Evolutionary conservation across 1,140 invertebrate species (phyloP).

Genomic region (Periplaneta americana): DNA sequence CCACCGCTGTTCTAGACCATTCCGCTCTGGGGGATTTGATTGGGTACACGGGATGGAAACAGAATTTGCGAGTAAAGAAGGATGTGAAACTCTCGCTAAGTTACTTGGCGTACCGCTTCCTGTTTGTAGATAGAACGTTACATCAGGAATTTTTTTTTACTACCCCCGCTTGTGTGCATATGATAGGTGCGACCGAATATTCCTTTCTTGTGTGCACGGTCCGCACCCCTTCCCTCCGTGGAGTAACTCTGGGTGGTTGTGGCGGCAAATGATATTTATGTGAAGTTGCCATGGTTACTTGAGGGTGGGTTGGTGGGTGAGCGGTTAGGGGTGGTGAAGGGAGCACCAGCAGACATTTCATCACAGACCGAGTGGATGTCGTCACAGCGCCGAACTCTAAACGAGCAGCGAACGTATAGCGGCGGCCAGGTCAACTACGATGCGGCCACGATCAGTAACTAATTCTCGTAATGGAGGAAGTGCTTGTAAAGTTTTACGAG

Average conservation of each 20-base stretch:
- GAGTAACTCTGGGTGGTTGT: neutral
- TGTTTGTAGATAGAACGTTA: too few relatives aligned
- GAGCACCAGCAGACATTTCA: neutral
- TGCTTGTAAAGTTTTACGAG: neutral
- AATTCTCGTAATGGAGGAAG: neutral
- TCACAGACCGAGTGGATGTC: neutral
- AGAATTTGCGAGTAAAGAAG: too few relatives aligned
- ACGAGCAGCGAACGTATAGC: neutral
- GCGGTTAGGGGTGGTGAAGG: neutral
- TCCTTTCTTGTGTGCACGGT: neutral
- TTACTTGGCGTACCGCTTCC: too few relatives aligned
- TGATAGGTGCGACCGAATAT: too few relatives aligned
- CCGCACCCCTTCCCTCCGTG: neutral
- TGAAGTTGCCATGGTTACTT: conserved; percentile 4
- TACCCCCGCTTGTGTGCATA: too few relatives aligned
- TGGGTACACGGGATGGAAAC: too few relatives aligned
- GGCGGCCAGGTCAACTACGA: neutral
- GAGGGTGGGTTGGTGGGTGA: neutral
- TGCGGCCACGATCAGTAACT: neutral
- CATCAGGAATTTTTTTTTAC: too few relatives aligned
- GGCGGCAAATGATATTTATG: conserved; percentile 8
- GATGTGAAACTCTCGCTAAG: too few relatives aligned
- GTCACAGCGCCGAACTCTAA: neutral
- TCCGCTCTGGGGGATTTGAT: too few relatives aligned
- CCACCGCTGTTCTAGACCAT: too few relatives aligned